phyloP scores from a whole-genome alignment of 2,888 invertebrate species.

The Drosophila quasianomalipes region DNA sequence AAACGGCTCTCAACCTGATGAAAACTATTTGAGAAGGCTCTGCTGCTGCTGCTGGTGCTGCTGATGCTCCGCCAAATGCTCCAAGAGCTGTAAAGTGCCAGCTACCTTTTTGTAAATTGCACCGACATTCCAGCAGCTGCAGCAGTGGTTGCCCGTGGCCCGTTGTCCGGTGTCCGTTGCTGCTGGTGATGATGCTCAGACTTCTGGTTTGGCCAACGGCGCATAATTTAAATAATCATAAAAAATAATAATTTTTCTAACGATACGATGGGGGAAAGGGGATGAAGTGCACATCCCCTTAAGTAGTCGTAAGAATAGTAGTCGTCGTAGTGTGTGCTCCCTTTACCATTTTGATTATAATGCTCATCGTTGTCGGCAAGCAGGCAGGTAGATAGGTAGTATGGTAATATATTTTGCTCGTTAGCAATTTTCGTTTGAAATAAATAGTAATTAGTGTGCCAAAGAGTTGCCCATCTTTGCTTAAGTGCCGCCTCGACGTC shows the following conservation, averaged over 20 bases:
- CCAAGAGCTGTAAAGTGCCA: conserved; percentile 69
- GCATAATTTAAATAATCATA: conserved; percentile 81
- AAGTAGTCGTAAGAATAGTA: conserved; percentile 7
- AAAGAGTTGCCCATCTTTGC: conserved; percentile 67
- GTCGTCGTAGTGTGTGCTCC: conserved; percentile 17
- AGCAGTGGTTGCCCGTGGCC: conserved; percentile 7
- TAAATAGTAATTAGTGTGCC: conserved; percentile 79
- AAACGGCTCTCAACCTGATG: conserved; percentile 71
- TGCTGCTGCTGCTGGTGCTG: background rate
- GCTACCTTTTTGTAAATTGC: conserved; percentile 75
- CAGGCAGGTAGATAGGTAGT: conserved; percentile 6
- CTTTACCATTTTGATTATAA: conserved; percentile 60
- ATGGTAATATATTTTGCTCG: conserved; percentile 79
- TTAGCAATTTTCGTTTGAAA: conserved; percentile 81
- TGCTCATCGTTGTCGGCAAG: conserved; percentile 37
- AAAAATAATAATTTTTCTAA: conserved; percentile 80
- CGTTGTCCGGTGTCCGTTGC: conserved; percentile 1
- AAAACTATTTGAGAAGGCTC: conserved; percentile 75
- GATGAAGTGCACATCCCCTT: conserved; percentile 24
- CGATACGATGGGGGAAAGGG: conserved; percentile 14
- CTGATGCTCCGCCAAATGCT: conserved; percentile 33
- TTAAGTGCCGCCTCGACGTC: conserved; percentile 37
- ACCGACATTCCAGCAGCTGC: conserved; percentile 62
- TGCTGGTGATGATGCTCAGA: conserved; percentile 26
- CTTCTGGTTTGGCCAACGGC: conserved; percentile 59